Evolutionary conservation across 2,888 invertebrate genomes (phyloP).

Genomic region (Anthoptus insignis): DNA sequence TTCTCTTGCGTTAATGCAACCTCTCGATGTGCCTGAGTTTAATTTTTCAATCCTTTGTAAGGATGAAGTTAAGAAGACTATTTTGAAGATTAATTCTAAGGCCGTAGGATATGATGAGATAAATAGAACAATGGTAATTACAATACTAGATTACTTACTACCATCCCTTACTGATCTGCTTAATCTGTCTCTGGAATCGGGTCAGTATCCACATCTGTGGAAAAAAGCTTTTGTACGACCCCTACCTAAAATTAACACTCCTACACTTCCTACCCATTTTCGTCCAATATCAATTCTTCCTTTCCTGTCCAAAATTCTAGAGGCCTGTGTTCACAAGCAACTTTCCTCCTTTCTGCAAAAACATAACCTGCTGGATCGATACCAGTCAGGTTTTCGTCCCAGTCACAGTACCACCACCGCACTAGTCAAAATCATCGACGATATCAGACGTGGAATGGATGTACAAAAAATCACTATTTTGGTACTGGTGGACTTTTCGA

Average conservation of each 20-base stretch:
- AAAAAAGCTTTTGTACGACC: slow-evolving; percentile 16
- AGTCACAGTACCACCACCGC: too few relatives aligned
- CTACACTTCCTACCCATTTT: slow-evolving; percentile 4
- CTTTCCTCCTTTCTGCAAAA: neutral
- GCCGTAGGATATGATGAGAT: neutral
- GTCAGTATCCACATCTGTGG: neutral
- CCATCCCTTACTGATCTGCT: neutral
- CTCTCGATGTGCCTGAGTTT: neutral
- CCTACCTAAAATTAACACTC: slow-evolving; percentile 19
- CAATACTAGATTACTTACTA: neutral
- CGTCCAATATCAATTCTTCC: slow-evolving; percentile 24
- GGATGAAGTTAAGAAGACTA: neutral
- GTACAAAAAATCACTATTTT: too few relatives aligned
- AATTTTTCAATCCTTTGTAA: neutral
- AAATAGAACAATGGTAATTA: neutral
- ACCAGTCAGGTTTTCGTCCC: neutral
- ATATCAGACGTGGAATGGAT: too few relatives aligned
- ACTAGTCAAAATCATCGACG: too few relatives aligned
- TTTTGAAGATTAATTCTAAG: neutral
- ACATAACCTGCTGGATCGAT: neutral
- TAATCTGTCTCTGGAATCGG: neutral
- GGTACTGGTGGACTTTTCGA: too few relatives aligned
- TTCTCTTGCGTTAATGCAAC: neutral
- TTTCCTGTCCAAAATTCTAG: slow-evolving; percentile 23
- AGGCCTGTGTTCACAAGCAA: slow-evolving; percentile 17